These are phyloP conservation scores for Schlechtendalia chinensis DNA, from an alignment of 1,140 invertebrate genomes.

Conservation along the genomic window DNA sequence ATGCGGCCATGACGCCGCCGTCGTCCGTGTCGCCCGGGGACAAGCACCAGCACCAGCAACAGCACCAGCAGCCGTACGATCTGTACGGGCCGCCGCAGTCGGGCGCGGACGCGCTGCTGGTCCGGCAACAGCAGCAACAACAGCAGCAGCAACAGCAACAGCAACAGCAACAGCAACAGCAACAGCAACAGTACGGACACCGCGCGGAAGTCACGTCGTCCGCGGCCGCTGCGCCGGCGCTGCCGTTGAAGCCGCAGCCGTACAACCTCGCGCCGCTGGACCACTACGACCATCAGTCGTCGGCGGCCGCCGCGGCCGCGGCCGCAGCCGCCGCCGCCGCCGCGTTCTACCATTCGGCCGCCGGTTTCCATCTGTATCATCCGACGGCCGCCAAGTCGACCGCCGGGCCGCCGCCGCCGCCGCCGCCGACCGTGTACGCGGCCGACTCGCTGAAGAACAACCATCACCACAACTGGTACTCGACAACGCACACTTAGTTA, in stretches of 20 bases:
- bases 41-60: constrained; percentile 67
- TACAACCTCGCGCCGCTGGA: constrained; percentile 66
- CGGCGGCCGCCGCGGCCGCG: constrained; percentile 66
- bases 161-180: constrained; percentile 53
- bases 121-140: constrained; percentile 51
- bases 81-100: constrained; percentile 50
- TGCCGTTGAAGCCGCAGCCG: constrained; percentile 87
- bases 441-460: constrained; percentile 58
- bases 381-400: constrained; percentile 61
- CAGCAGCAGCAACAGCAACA: constrained; percentile 53
- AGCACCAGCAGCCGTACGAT: constrained; percentile 58
- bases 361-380: constrained; percentile 86
- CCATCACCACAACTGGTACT: constrained; percentile 70
- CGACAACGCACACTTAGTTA: constrained; percentile 68
- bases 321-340: constrained; percentile 79
- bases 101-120: constrained; percentile 51
- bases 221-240: constrained; percentile 62
- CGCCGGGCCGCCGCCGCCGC: constrained; percentile 51
- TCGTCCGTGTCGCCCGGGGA: constrained; percentile 90
- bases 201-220: constrained; percentile 56
- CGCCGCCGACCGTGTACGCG: constrained; percentile 58
- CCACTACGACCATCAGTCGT: constrained; percentile 61
- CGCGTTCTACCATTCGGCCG: constrained; percentile 78
- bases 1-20: constrained; percentile 92
- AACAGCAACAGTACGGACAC: constrained; percentile 61